Evolutionary conservation across 2,797 vertebrate genomes (phyloP), one percentile per base, ranked within the genome.

Genomic region (Peromyscus eremicus): DNA sequence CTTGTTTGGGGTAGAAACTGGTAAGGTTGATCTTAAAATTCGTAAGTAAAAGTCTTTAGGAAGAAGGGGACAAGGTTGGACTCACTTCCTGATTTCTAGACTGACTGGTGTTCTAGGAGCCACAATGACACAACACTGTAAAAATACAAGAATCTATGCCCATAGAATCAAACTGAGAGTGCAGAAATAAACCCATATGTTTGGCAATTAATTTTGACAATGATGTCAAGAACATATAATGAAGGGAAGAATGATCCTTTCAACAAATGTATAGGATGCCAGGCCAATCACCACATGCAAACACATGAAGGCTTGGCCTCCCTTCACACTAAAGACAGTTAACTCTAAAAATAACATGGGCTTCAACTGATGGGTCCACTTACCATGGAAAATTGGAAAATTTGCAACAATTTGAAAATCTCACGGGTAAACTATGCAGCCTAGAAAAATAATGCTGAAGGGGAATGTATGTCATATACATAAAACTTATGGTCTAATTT

Each of bases 41-140:
- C 55, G 17, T 32, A 66, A 76, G 19, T 73, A 27, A 88, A 88
- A 32, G 66, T 79, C 55, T 89, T 89, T 57, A 68, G 57, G 57
- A 29, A 62, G 40, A 95, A 82, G 37, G 37, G 29, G 93, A 49
- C 5, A 60, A 91, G 91, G 37, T 71, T 40, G 13, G 43, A 81
- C 32, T 87, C 16, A 75, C 40, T 89, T 93, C 17, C 43, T 86
- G 64, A 89, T 89, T 62, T 77, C 71, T 89, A 89, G 52, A 25
- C 29, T 76, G n/a, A 89, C 37, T 49, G 43, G 12, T 43, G 32
- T 62, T 64, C 40, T 46, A n/a, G 43, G 60, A 77, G 43, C 21
- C 73, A 49, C 11, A 46, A 10, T 4, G 17, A 37, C 13, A 60
- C 29, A 34, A 21, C 3, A 76, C 19, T 25, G 43, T 7, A 77